Evolutionary conservation across 2,888 invertebrate species (phyloP).

Genomic region (Phalangium opilio): DNA sequence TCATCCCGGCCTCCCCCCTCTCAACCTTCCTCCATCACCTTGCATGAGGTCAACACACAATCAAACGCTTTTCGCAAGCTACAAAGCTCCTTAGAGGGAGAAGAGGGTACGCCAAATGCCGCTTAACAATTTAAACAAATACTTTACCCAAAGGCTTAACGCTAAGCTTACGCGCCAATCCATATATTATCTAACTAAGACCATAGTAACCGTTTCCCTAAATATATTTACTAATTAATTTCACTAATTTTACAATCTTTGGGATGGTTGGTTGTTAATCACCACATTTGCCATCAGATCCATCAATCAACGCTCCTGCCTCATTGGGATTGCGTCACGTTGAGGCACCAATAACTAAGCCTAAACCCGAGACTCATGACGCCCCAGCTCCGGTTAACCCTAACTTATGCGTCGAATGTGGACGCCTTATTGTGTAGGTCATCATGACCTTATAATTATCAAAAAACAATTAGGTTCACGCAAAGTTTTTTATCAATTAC

Average conservation of each 20-base stretch:
- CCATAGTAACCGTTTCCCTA: neutral
- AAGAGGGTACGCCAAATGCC: neutral
- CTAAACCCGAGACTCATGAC: slow-evolving; percentile 13
- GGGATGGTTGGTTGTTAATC: neutral
- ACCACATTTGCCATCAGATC: neutral
- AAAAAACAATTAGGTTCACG: too few relatives aligned
- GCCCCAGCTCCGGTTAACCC: slow-evolving; percentile 9
- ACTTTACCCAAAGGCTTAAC: too few relatives aligned
- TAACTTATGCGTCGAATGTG: slow-evolving; percentile 72
- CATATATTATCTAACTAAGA: too few relatives aligned
- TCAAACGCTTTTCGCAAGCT: slow-evolving; percentile 1
- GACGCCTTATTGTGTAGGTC: slow-evolving; percentile 93
- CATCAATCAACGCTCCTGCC: neutral
- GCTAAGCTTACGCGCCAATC: too few relatives aligned
- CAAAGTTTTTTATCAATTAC: slow-evolving; percentile 27
- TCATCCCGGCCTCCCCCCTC: too few relatives aligned
- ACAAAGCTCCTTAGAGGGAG: neutral
- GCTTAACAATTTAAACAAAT: too few relatives aligned
- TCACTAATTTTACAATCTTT: neutral
- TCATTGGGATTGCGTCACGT: slow-evolving; percentile 15
- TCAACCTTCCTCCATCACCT: neutral
- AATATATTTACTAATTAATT: neutral
- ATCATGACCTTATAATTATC: neutral
- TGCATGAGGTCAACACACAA: neutral
- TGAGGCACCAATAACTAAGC: slow-evolving; percentile 17